A percentile compares a stretch with the other conserved stretches of the same genome.
phyloP scores from a whole-genome alignment of 2,888 invertebrate genomes.

The Spicauda simplicius region DNA sequence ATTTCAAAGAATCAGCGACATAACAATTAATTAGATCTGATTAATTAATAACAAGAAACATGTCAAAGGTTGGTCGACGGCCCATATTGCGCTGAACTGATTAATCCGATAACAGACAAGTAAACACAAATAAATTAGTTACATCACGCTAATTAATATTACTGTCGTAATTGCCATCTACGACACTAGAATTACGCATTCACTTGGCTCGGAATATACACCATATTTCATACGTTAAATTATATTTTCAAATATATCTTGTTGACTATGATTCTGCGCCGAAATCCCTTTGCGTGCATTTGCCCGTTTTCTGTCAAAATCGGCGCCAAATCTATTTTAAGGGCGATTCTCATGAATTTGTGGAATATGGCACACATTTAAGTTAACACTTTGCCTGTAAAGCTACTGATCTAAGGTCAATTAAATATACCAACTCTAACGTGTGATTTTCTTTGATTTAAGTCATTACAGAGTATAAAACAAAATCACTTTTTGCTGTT shows the following conservation, averaged over 20 bases:
- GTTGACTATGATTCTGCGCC: constrained; percentile 19
- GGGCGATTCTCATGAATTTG: background rate
- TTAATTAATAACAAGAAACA: background rate
- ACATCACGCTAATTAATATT: constrained; percentile 21
- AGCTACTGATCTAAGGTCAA: background rate
- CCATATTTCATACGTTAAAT: background rate
- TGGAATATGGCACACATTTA: background rate
- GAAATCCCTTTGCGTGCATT: background rate
- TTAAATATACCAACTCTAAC: no score
- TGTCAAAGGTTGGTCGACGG: constrained; percentile 24
- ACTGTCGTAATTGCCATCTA: constrained; percentile 13
- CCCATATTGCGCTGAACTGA: constrained; percentile 10
- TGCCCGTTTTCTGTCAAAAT: constrained; percentile 26
- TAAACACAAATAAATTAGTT: constrained; percentile 22
- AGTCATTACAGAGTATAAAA: no score
- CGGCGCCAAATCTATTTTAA: constrained; percentile 26
- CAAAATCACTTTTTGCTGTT: no score
- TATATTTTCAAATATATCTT: constrained; percentile 22
- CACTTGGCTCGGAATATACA: constrained; percentile 1
- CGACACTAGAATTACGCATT: constrained; percentile 4
- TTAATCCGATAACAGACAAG: constrained; percentile 23
- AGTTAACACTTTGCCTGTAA: background rate
- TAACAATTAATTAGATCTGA: no score
- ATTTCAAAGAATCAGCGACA: background rate
- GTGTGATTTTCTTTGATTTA: no score